phyloP scores from a whole-genome alignment of 2,113 vertebrate species.

The Alouatta palliata region DNA sequence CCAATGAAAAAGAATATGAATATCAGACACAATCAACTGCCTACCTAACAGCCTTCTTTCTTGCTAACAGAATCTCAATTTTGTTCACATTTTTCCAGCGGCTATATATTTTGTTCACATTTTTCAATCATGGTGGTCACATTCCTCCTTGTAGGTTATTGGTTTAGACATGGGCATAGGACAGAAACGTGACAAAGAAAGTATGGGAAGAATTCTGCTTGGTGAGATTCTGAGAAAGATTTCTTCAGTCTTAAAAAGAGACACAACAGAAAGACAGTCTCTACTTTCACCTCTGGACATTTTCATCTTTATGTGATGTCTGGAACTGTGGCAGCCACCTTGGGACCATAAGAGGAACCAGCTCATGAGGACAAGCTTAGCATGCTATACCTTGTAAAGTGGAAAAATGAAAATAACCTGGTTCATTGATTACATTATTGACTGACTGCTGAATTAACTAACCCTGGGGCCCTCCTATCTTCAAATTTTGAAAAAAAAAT shows the following conservation, averaged over 20 bases:
- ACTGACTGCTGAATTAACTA: not conserved
- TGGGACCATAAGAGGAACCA: not conserved
- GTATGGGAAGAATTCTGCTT: not conserved
- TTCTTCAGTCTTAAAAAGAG: conserved; percentile 13
- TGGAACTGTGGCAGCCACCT: not conserved
- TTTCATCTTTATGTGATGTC: not conserved
- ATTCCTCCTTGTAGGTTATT: conserved; percentile 40
- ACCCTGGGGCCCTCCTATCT: not conserved
- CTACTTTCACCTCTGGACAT: not conserved
- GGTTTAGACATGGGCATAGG: not conserved
- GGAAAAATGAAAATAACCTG: conserved; percentile 30
- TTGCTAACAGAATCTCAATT: conserved; percentile 36
- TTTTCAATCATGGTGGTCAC: not conserved
- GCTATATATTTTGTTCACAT: not conserved
- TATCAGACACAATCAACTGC: not conserved
- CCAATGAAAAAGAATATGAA: not conserved
- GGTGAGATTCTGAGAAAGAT: not conserved
- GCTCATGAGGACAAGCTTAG: not conserved
- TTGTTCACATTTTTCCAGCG: conserved; percentile 1
- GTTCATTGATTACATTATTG: not conserved
- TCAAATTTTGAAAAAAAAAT: not conserved
- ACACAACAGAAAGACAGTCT: not conserved
- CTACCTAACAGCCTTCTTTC: not conserved
- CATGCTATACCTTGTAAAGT: not conserved
- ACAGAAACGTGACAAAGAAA: conserved; percentile 2